These are phyloP conservation scores for Danionella dracula DNA, from an alignment of 2,797 vertebrate species.

Conservation along the genomic window DNA sequence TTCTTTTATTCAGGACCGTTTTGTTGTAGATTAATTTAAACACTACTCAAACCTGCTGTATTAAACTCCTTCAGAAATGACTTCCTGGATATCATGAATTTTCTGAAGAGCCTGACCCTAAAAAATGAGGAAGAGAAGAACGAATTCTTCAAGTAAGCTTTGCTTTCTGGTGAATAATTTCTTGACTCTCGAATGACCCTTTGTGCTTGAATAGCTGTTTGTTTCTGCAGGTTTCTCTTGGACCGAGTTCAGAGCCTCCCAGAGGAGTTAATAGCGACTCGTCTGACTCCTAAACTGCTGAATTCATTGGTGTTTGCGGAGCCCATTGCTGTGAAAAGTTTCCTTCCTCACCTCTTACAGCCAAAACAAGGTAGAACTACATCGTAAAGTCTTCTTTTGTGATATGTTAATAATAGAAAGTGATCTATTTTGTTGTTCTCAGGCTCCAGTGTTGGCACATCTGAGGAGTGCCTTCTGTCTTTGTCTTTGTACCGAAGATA, in stretches of 20 bases:
- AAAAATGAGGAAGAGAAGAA: conserved; percentile 97
- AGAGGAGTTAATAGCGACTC: conserved; percentile 82
- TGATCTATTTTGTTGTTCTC: conserved; percentile 6
- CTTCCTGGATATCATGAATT: conserved; percentile 93
- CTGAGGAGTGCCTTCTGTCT: conserved; percentile 79
- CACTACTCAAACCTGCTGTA: too few species aligned
- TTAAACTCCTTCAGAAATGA: conserved; percentile 76
- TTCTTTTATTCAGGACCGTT: too few species aligned
- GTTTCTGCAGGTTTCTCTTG: conserved; percentile 79
- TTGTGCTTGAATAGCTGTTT: background rate
- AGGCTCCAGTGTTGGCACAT: conserved; percentile 56
- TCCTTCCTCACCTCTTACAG: conserved; percentile 90
- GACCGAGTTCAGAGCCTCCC: conserved; percentile 85
- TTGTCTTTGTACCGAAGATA: conserved; percentile 81
- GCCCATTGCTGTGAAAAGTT: conserved; percentile 92
- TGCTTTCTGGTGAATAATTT: background rate
- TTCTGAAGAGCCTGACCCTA: conserved; percentile 89
- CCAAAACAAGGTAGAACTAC: conserved; percentile 82
- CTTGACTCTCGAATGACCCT: background rate
- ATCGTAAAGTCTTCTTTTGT: background rate
- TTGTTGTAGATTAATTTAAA: too few species aligned
- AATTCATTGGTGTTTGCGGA: conserved; percentile 94
- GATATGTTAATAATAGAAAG: background rate
- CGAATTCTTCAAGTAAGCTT: conserved; percentile 95
- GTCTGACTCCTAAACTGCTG: conserved; percentile 87